Conservation (phyloP, 2,113 vertebrate species). For the Xiphias gladius region DNA sequence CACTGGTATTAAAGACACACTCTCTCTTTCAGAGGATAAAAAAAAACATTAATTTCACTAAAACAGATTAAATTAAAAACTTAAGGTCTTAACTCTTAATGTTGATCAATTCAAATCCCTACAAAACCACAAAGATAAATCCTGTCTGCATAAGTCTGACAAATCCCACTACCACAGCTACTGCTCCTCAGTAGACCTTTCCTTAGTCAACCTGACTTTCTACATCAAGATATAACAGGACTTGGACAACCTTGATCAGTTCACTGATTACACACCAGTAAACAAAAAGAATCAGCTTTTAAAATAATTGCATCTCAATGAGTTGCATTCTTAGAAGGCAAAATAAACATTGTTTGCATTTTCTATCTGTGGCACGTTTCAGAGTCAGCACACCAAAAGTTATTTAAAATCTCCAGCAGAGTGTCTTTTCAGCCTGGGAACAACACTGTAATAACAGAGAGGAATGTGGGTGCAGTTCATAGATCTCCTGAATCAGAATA, state of each 20-base stretch:
- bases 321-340: background rate
- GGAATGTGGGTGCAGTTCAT: slow-evolving; percentile 45
- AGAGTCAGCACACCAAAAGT: slow-evolving; percentile 21
- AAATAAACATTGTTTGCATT: background rate
- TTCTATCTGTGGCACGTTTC: slow-evolving; percentile 9
- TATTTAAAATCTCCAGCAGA: slow-evolving; percentile 54
- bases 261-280: background rate
- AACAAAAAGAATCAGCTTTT: background rate
- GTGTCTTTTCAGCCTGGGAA: slow-evolving; percentile 30
- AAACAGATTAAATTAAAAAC: background rate
- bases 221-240: slow-evolving; percentile 3
- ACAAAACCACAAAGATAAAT: background rate
- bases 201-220: background rate
- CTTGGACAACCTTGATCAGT: background rate
- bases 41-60: background rate
- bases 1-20: background rate
- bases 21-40: background rate
- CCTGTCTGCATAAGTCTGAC: slow-evolving; percentile 5
- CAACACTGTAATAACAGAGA: slow-evolving; percentile 48
- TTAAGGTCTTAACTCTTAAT: background rate
- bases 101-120: slow-evolving; percentile 31
- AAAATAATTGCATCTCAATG: slow-evolving; percentile 8
- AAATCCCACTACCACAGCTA: slow-evolving; percentile 12
- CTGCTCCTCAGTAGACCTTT: slow-evolving; percentile 1
- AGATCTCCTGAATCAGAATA: slow-evolving; percentile 72